A percentile compares a stretch with the other conserved stretches of the same genome.
Evolutionary conservation across 2,113 vertebrate genomes (phyloP).

Genomic region (Scophthalmus maximus): DNA sequence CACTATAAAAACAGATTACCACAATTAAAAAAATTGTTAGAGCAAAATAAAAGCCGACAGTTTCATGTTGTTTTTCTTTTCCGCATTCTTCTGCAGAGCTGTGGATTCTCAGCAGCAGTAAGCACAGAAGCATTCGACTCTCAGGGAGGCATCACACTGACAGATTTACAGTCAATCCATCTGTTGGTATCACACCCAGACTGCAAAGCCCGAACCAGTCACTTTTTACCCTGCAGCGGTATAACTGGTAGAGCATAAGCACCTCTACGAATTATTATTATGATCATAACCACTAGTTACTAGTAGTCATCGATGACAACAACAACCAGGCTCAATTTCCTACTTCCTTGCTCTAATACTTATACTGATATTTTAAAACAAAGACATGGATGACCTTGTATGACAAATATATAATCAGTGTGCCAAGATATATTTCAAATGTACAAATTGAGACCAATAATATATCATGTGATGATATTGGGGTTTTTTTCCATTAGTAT

Average conservation of each 20-base stretch:
- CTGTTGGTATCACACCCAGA: constrained; percentile 45
- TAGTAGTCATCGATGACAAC: too few relatives aligned
- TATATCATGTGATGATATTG: too few relatives aligned
- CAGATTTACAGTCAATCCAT: constrained; percentile 74
- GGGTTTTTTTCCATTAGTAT: too few relatives aligned
- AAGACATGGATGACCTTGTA: background rate
- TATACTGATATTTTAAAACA: background rate
- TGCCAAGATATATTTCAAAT: too few relatives aligned
- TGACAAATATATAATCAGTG: too few relatives aligned
- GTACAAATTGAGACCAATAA: too few relatives aligned
- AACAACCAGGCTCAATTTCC: background rate
- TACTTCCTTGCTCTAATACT: background rate
- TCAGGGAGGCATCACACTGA: constrained; percentile 49
- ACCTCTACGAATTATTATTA: background rate
- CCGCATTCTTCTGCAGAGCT: background rate
- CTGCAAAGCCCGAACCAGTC: constrained; percentile 29
- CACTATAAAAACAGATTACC: background rate
- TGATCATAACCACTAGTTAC: background rate
- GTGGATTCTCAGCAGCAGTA: constrained; percentile 6
- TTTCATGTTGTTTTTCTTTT: background rate
- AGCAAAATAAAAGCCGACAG: background rate
- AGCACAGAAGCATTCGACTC: constrained; percentile 44
- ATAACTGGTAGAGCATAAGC: background rate
- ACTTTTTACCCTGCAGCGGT: background rate
- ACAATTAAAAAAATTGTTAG: too few relatives aligned